These are phyloP conservation scores for Drosophila guanche DNA, from an alignment of 1,140 invertebrate species.

Conservation along the genomic window DNA sequence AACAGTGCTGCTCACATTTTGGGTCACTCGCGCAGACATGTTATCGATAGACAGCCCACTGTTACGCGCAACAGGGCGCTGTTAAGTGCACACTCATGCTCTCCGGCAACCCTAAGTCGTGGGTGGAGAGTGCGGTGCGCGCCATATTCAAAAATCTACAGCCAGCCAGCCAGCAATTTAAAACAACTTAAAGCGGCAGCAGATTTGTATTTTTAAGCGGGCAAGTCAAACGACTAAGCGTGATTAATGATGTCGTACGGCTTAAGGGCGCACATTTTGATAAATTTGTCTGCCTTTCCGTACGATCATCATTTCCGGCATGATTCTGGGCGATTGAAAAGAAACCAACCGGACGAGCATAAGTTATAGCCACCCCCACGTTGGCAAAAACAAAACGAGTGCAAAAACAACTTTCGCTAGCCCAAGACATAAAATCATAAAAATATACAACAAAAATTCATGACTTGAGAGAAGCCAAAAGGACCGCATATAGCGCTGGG, in stretches of 20 bases:
- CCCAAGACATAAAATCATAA: slow-evolving; percentile 69
- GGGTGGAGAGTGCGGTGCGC: slow-evolving; percentile 4
- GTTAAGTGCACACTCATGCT: not conserved
- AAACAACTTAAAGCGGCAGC: slow-evolving; percentile 23
- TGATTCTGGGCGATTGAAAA: slow-evolving; percentile 41
- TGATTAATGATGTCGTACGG: slow-evolving; percentile 60
- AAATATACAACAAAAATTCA: slow-evolving; percentile 73
- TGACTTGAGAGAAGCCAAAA: slow-evolving; percentile 68
- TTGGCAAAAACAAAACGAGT: slow-evolving; percentile 60
- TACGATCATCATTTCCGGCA: slow-evolving; percentile 77
- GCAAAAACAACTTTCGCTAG: slow-evolving; percentile 40
- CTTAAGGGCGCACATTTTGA: slow-evolving; percentile 47
- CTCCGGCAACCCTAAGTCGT: slow-evolving; percentile 18
- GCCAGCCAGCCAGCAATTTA: not conserved
- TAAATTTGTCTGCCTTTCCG: slow-evolving; percentile 79
- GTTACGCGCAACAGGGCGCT: slow-evolving; percentile 5
- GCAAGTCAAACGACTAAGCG: slow-evolving; percentile 5
- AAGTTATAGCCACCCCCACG: slow-evolving; percentile 49
- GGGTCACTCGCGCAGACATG: not conserved
- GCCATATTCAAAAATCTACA: slow-evolving; percentile 45
- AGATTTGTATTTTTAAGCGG: slow-evolving; percentile 5
- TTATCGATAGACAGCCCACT: not conserved
- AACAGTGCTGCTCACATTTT: too few species aligned
- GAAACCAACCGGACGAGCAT: slow-evolving; percentile 34
- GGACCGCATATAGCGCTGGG: slow-evolving; percentile 70